phyloP scores from a whole-genome alignment of 2,888 invertebrate species.

The Drosophila fungiperda region DNA sequence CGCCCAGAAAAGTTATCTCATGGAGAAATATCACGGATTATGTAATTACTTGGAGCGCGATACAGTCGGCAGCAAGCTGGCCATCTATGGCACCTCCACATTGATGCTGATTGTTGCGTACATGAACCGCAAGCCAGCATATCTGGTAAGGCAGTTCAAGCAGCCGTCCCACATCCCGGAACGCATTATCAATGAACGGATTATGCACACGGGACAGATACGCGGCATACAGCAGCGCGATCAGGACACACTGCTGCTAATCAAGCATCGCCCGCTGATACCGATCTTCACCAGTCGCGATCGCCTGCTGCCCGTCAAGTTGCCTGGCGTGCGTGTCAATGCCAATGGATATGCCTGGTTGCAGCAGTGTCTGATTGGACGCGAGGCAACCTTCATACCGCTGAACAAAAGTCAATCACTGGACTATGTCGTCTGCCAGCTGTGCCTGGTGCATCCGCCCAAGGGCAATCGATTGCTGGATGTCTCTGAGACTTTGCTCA shows the following conservation, averaged over 20 bases:
- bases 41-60: conserved; percentile 82
- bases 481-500: conserved; percentile 82
- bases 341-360: conserved; percentile 85
- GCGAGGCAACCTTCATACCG: conserved; percentile 85
- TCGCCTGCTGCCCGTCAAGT: conserved; percentile 75
- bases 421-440: conserved; percentile 85
- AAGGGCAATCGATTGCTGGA: conserved; percentile 78
- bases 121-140: conserved; percentile 78
- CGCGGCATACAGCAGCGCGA: conserved; percentile 76
- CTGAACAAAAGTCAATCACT: conserved; percentile 80
- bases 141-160: conserved; percentile 81
- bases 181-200: conserved; percentile 76
- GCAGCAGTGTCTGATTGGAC: conserved; percentile 85
- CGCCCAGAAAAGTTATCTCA: conserved; percentile 46
- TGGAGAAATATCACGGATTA: conserved; percentile 76
- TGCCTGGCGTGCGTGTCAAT: conserved; percentile 83
- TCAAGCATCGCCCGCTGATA: conserved; percentile 77
- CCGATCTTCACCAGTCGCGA: conserved; percentile 77
- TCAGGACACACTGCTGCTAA: conserved; percentile 76
- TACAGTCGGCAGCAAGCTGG: conserved; percentile 74
- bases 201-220: conserved; percentile 80
- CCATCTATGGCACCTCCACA: conserved; percentile 78
- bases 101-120: conserved; percentile 79
- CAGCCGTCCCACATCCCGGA: conserved; percentile 82
- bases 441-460: conserved; percentile 84